Evolutionary conservation across 2,113 vertebrate genomes (phyloP), one percentile per base, ranked within the genome.

Genomic region (Triplophysa siluroides): DNA sequence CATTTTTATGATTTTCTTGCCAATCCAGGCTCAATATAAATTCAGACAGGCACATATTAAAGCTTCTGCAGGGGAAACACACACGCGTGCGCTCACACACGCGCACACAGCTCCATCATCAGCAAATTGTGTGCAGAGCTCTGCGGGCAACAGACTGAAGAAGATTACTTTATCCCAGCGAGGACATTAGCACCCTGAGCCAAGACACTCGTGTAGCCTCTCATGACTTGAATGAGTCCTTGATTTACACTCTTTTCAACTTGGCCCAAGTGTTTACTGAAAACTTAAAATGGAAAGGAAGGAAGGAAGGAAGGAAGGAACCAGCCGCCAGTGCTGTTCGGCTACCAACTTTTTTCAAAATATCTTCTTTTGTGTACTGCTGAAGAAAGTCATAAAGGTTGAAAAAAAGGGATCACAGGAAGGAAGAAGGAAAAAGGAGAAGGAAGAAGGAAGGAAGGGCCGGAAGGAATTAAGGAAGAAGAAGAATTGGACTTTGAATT

Each of bases 31-130:
- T 61, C 1, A 24, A 60, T 73, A 73, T 73, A 73, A 73, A 73
- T 61, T 73, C 71, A 61, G 12, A 58, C 54, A 58, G 54, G 33
- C n/a, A 43, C 33, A 73, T 73, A 73, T 52, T 69, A 45, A 38
- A 19, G 0, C 33, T 60, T 73, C 71, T 73, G 71, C 54, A 73
- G 23, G n/a, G 54, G 8, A 21, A 8, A 73, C 8, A 61, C 29
- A 33, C 4, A 60, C 33, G 58, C 71, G 21, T 19, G 38, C 18
- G 38, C 38, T 29, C 52, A 72, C 19, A 58, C 54, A 73, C 71
- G 38, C 52, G 60, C 19, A 73, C 38, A 56, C 71, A 60, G 71
- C 29, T 73, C 41, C 2, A 13, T 61, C 26, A 73, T 41, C 54
- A 73, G 33, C 14, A 73, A 60, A 73, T 73, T 73, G n/a, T 33